Evolutionary conservation across 2,113 vertebrate genomes (phyloP).

Genomic region (Raja brachyura): DNA sequence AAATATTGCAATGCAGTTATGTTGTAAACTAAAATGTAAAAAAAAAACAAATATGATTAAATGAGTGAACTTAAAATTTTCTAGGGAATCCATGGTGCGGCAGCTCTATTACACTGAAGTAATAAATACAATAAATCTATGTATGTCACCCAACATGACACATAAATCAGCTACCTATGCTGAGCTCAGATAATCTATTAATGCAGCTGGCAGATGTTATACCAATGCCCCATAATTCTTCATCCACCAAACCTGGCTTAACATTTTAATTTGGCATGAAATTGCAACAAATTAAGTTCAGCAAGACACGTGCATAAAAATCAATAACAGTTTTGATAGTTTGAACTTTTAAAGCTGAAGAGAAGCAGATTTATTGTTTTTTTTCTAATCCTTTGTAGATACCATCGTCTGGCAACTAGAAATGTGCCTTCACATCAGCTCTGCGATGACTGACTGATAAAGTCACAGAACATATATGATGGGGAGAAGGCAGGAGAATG

Average conservation of each 20-base stretch:
- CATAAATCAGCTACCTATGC: constrained; percentile 37
- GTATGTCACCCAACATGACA: constrained; percentile 42
- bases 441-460: not conserved
- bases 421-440: not conserved
- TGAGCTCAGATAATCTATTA: constrained; percentile 43
- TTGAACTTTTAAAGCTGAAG: constrained; percentile 15
- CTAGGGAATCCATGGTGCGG: not conserved
- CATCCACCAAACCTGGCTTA: constrained; percentile 37
- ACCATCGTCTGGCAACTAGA: not conserved
- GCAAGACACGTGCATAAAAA: constrained; percentile 38
- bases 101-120: constrained; percentile 43
- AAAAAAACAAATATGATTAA: not conserved
- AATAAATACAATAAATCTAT: constrained; percentile 43
- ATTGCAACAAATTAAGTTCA: constrained; percentile 39
- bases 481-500: too few relatives aligned
- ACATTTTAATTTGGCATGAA: constrained; percentile 43
- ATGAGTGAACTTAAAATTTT: not conserved
- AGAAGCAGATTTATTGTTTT: constrained; percentile 1
- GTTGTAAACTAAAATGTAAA: not conserved
- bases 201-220: constrained; percentile 42
- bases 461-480: not conserved
- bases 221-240: constrained; percentile 41
- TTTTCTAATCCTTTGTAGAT: constrained; percentile 28
- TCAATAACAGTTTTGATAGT: constrained; percentile 29
- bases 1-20: not conserved